Evolutionary conservation across 2,888 invertebrate genomes (phyloP), one percentile per base, ranked within the genome.

Genomic region (Phortica magna): DNA sequence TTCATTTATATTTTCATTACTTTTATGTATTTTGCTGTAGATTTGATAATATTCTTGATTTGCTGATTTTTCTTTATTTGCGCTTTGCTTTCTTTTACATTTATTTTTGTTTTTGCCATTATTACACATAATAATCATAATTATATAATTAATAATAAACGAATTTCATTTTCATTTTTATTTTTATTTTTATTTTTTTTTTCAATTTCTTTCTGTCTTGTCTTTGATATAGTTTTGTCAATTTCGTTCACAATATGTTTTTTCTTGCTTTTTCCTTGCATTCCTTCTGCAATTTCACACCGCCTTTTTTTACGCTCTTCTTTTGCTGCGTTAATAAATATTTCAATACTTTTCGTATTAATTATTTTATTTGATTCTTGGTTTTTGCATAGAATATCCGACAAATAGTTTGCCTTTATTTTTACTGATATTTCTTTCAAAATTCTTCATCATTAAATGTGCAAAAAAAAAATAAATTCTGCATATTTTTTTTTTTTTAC

Each of bases 111-210:
- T 75, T 67, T 73, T 75, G 55, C 22, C 57, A 42, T 71, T 74
- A 86, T 83, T 86, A 84, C 82, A 85, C 85, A 86, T 81, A 84
- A 70, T 53, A 81, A 88, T 86, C 82, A 81, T 77, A 80, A 78
- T 74, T 67, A 65, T 77, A 71, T 78, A 72, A 75, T 74, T 77
- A 57, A 78, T 73, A 77, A 70, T 53, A 10, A 53, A 42, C 9
- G 14, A 42, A 42, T 67, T 17, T 41, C n/a, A 41, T 42, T 6
- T 57, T 61, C 71, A 76, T 75, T 74, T 70, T 70, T 55, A 59
- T 2, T 7, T 75, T 67, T 9, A n/a, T n/a, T n/a, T n/a, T n/a
- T n/a, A n/a, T n/a, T 68, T 59, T 22, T 12, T 73, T 43, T 9
- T 64, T 76, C 68, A 53, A 55, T 68, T 67, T 43, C 12, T 19